Base-by-base conservation (phyloP, 2,888 invertebrate genomes). In the Heliconius hortense region DNA sequence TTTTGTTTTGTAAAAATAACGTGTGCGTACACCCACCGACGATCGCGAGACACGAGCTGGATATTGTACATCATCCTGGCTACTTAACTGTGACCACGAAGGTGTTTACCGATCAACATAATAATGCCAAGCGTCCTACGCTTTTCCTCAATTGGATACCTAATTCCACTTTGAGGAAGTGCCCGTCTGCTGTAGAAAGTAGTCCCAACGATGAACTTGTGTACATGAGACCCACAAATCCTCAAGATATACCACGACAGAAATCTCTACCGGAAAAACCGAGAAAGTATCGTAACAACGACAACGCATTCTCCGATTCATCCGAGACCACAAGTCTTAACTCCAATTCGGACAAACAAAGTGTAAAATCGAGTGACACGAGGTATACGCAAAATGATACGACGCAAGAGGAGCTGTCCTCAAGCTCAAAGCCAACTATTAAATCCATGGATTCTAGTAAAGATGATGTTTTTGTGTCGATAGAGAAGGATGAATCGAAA, bases 11-110 rank as follows among this genome's bases (percentile, higher is more conserved):
- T 91, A 99, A 99, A 93, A 99, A 99, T 89, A 99, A 99, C 91
- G 98, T 99, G 56, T 99, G 99, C 89, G 98, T 99, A 67, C 99
- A 99, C 94, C 98, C 98, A 10, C 98, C 98, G 69, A 97, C 97
- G 0, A 95, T 97, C 78, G 95, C 97, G 72, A 95, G 98, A 70
- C 97, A 97, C 82, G 97, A 97, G 83, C 95, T 96, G 73, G 98
- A 98, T 81, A 96, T 97, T 48, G 95, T 97, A 0, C 99, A 99
- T 86, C 97, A 98, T 90, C 98, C 98, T 3, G 99, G 95, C 28
- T 99, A 99, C 87, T 94, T 99, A 82, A 98, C 98, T 0, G 96
- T 99, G 66, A 97, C 97, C 24, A 97, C 97, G 28, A 97, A 97
- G 90, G 96, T 96, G n/a, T 96, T 96, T 87, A 95, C 96, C 31